A percentile compares a stretch with the other conserved stretches of the same genome.
Evolutionary conservation across 2,113 vertebrate genomes (phyloP).

Genomic region (human): DNA sequence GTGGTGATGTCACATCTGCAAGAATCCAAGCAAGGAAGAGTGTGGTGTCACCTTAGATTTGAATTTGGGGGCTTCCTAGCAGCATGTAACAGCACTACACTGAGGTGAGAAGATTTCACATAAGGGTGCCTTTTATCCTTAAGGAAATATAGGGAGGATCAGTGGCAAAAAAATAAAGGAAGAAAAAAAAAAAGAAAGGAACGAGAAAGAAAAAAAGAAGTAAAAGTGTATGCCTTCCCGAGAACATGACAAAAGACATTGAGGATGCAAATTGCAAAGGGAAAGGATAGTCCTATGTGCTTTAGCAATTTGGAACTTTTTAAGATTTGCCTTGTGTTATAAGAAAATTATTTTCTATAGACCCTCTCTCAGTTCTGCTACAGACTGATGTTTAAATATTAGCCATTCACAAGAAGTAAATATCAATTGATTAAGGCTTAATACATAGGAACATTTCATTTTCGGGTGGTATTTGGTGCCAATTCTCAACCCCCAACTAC

Average conservation of each 20-base stretch:
- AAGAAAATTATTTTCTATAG: background rate
- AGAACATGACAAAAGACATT: background rate
- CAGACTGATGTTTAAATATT: background rate
- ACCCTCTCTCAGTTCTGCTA: background rate
- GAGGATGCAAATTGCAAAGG: background rate
- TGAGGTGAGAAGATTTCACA: background rate
- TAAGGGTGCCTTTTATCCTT: background rate
- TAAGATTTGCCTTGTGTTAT: background rate
- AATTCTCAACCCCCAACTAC: background rate
- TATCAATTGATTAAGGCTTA: background rate
- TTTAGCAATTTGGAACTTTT: background rate
- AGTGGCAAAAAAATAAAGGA: background rate
- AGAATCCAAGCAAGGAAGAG: background rate
- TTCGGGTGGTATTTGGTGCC: background rate
- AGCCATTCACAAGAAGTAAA: background rate
- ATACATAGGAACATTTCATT: background rate
- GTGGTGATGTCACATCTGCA: background rate
- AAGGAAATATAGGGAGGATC: background rate
- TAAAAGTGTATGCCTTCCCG: background rate
- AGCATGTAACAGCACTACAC: background rate
- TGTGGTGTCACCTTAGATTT: background rate
- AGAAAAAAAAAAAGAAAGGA: background rate
- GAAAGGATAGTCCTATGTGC: accelerated
- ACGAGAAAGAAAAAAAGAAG: too few species aligned
- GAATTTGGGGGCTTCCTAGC: background rate